phyloP scores from a whole-genome alignment of 2,888 invertebrate species.

The Amblyjoppa fuscipennis region DNA sequence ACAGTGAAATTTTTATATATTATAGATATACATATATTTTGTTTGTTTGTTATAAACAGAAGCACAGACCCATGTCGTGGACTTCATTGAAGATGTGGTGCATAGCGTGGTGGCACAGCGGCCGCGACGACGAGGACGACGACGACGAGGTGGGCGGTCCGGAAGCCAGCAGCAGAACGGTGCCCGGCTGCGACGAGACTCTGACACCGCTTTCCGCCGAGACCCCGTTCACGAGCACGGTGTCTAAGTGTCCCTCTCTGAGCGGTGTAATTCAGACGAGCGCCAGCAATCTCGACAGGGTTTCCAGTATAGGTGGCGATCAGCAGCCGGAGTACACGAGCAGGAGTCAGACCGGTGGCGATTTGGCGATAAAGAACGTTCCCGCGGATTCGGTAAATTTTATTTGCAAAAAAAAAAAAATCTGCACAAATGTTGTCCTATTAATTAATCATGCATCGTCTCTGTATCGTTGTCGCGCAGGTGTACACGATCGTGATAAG shows the following conservation, averaged over 20 bases:
- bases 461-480: constrained; percentile 73
- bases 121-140: constrained; percentile 93
- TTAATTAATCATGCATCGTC: not conserved
- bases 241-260: constrained; percentile 94
- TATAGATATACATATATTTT: constrained; percentile 55
- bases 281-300: constrained; percentile 69
- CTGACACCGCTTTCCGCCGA: constrained; percentile 93
- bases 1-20: too few relatives aligned
- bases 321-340: constrained; percentile 86
- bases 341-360: constrained; percentile 63
- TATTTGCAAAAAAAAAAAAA: not conserved
- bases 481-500: constrained; percentile 97
- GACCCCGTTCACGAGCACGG: constrained; percentile 94
- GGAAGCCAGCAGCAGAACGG: constrained; percentile 87
- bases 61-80: constrained; percentile 86
- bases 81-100: constrained; percentile 91
- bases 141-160: constrained; percentile 89
- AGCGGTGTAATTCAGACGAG: constrained; percentile 89
- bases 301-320: constrained; percentile 81
- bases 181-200: constrained; percentile 88
- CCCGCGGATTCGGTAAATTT: constrained; percentile 75
- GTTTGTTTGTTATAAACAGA: constrained; percentile 73
- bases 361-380: constrained; percentile 81
- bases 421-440: not conserved
- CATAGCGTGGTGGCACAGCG: constrained; percentile 92